Base-by-base conservation (phyloP, 2,797 vertebrate species). In the Enteromius radiatus region DNA sequence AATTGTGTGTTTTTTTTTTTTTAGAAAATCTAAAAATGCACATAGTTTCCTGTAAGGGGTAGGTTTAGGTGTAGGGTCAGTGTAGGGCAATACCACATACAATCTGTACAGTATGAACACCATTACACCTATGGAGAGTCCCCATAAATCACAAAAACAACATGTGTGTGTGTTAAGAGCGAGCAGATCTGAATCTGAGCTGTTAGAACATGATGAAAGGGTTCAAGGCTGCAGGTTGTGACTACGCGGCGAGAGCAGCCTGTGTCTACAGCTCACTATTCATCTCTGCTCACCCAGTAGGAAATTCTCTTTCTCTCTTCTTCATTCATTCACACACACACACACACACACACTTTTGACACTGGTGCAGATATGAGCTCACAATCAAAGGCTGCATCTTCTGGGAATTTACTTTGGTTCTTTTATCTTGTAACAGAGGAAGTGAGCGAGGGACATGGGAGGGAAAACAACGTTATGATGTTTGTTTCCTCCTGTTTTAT, bases 401-500 rank as follows among this genome's bases (percentile, higher is more conserved):
- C 38, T 28, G 65, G 85, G 82, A 86, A 88, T 81, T 87, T 85
- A 88, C 88, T 87, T 90, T 90, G 88, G 81, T 88, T 90, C 85
- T 90, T 90, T 65, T 54, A 81, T 81, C 59, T 81, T 23, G 87
- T 88, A 65, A 61, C 54, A 80, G 54, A 89, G 85, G 64, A 83
- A 87, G 83, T 76, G 83, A 89, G 89, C 87, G 82, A 90, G 61
- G 76, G 81, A 85, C 85, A 88, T 75, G 76, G 87, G 15, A 78
- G 43, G 11, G 33, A 49, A 63, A 78, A 64, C 26, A 52, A 70
- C 4, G 10, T 52, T 86, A 89, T 87, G 87, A 89, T 90, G 88
- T 89, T 85, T 86, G 83, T 88, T 87, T 89, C 87, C 84, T 80
- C 77, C 82, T 76, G 84, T 89, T 91, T 88, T 87, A 81, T 88